Evolutionary conservation across 2,113 vertebrate species (phyloP).

Genomic region (Odocoileus virginianus): DNA sequence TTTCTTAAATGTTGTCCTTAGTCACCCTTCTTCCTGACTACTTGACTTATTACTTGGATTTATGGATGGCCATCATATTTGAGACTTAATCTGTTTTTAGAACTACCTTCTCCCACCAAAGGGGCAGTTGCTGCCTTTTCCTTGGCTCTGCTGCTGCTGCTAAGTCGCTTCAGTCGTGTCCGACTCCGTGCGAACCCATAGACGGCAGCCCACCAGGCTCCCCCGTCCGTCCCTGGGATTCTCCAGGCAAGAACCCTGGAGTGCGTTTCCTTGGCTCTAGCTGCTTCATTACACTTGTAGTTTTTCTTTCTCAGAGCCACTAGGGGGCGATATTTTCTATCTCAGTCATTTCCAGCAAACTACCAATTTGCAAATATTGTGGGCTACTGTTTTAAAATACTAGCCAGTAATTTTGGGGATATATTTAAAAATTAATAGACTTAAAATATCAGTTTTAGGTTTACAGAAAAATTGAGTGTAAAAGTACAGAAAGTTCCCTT

Average conservation of each 20-base stretch:
- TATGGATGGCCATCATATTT: not conserved
- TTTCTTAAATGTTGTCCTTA: not conserved
- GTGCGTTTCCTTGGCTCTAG: not conserved
- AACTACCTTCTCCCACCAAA: not conserved
- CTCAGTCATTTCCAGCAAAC: not conserved
- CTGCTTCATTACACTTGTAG: not conserved
- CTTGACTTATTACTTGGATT: not conserved
- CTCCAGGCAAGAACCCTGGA: too few species aligned
- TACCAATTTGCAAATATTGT: not conserved
- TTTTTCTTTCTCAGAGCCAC: not conserved
- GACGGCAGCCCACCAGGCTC: too few species aligned
- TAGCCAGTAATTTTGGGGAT: not conserved
- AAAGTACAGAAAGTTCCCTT: not conserved
- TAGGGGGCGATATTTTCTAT: slow-evolving; percentile 5
- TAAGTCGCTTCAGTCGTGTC: too few species aligned
- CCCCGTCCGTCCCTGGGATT: too few species aligned
- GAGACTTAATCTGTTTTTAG: not conserved
- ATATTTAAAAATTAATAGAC: not conserved
- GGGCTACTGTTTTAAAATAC: not conserved
- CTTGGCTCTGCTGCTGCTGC: not conserved
- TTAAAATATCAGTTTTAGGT: not conserved
- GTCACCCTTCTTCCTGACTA: not conserved
- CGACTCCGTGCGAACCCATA: too few species aligned
- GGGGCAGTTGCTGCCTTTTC: not conserved
- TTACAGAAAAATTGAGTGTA: not conserved